These are phyloP conservation scores for Carduelis carduelis DNA, from an alignment of 2,797 vertebrate genomes.

Conservation along the genomic window DNA sequence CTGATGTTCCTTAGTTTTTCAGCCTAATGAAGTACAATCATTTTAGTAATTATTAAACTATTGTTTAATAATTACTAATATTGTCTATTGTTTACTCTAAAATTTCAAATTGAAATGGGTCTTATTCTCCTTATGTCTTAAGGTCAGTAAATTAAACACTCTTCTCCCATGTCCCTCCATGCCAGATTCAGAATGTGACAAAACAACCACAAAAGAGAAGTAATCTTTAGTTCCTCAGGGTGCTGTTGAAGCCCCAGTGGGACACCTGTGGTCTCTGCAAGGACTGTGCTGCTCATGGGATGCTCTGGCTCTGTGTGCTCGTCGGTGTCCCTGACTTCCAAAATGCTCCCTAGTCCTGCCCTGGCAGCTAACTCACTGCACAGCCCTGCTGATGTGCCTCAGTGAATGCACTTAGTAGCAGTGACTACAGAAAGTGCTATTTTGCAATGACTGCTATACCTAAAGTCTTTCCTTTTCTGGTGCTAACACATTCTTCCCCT, in stretches of 20 bases:
- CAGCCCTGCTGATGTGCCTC: neutral
- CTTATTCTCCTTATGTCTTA: neutral
- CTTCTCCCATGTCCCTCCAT: neutral
- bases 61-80: no score
- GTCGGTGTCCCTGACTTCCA: neutral
- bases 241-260: neutral
- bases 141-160: neutral
- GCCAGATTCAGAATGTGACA: neutral
- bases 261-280: neutral
- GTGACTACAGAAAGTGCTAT: neutral
- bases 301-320: neutral
- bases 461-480: conserved; percentile 42
- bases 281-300: neutral
- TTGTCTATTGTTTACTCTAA: neutral
- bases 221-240: neutral
- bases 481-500: conserved; percentile 44
- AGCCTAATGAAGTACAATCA: neutral
- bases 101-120: neutral
- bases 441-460: conserved; percentile 14
- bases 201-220: neutral
- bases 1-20: neutral
- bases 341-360: neutral
- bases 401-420: neutral
- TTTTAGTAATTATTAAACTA: neutral
- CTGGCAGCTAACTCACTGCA: neutral